phyloP scores from a whole-genome alignment of 2,113 vertebrate species.

The Ptychochromis oligacanthus region DNA sequence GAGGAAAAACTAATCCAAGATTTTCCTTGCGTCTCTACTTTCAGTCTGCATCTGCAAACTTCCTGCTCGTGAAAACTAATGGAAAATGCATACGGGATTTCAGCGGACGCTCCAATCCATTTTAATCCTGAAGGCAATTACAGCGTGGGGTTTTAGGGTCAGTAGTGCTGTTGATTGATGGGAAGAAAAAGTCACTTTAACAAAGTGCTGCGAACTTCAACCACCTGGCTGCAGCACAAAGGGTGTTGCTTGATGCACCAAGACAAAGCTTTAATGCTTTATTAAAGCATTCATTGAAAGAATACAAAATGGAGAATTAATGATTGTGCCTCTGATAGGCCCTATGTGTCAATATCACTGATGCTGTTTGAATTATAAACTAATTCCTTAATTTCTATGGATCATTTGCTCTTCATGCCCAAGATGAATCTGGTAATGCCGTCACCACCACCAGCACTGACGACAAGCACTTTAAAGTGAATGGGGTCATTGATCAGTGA shows the following conservation, averaged over 20 bases:
- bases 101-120: slow-evolving; percentile 73
- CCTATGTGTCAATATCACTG: slow-evolving; percentile 55
- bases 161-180: slow-evolving; percentile 79
- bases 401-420: slow-evolving; percentile 48
- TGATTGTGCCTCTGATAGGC: slow-evolving; percentile 46
- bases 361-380: slow-evolving; percentile 57
- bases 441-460: neutral
- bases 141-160: slow-evolving; percentile 78
- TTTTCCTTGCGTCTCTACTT: slow-evolving; percentile 46
- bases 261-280: slow-evolving; percentile 60
- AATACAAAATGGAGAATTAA: slow-evolving; percentile 67
- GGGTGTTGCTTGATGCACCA: slow-evolving; percentile 51
- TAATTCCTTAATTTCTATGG: slow-evolving; percentile 58
- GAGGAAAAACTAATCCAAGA: slow-evolving; percentile 40
- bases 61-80: slow-evolving; percentile 69
- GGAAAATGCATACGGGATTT: slow-evolving; percentile 75
- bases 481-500: slow-evolving; percentile 46
- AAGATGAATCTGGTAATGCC: slow-evolving; percentile 14
- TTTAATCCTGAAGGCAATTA: slow-evolving; percentile 84
- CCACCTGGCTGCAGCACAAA: slow-evolving; percentile 67
- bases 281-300: slow-evolving; percentile 62
- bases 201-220: slow-evolving; percentile 71
- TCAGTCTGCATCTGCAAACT: slow-evolving; percentile 57
- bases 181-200: slow-evolving; percentile 76
- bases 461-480: slow-evolving; percentile 12